phyloP scores from a whole-genome alignment of 92 coral and sea anemone genomes.

The Umimayanthus kanabou region DNA sequence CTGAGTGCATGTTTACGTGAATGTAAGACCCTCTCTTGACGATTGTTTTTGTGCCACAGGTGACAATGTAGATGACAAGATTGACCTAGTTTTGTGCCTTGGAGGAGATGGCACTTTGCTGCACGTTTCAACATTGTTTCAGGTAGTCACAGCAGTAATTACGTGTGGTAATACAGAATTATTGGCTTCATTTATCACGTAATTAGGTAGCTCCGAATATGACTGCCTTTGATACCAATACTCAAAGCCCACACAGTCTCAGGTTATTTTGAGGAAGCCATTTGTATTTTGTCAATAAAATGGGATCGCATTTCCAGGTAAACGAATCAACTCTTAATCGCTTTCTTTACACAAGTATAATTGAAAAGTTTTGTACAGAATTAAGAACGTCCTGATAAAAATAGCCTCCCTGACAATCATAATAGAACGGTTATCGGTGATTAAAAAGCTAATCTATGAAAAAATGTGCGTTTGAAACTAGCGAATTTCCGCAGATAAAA shows the following conservation, averaged over 20 bases:
- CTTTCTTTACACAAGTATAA: too few species aligned
- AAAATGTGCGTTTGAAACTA: too few species aligned
- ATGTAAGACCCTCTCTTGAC: not conserved
- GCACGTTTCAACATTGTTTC: conserved; percentile 86
- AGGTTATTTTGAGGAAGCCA: too few species aligned
- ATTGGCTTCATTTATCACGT: not conserved
- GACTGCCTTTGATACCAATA: not conserved
- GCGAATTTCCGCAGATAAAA: too few species aligned
- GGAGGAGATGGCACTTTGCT: conserved; percentile 99
- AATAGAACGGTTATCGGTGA: too few species aligned
- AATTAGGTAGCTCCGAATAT: not conserved
- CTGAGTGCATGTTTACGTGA: not conserved
- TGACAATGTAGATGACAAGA: conserved; percentile 77
- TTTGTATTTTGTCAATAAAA: not conserved
- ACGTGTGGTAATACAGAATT: not conserved
- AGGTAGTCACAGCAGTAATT: conserved; percentile 54
- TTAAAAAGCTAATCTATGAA: too few species aligned
- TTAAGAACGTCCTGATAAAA: too few species aligned
- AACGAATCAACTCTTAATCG: too few species aligned
- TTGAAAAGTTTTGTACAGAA: too few species aligned
- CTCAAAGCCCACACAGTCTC: not conserved
- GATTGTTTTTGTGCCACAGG: conserved; percentile 44
- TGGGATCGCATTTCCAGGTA: not conserved
- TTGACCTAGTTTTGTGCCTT: conserved; percentile 83
- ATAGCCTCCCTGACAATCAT: too few species aligned